A percentile compares a stretch with the other conserved stretches of the same genome.
These are phyloP conservation scores for Argyresthia goedartella DNA, from an alignment of 2,888 invertebrate genomes.

Conservation along the genomic window DNA sequence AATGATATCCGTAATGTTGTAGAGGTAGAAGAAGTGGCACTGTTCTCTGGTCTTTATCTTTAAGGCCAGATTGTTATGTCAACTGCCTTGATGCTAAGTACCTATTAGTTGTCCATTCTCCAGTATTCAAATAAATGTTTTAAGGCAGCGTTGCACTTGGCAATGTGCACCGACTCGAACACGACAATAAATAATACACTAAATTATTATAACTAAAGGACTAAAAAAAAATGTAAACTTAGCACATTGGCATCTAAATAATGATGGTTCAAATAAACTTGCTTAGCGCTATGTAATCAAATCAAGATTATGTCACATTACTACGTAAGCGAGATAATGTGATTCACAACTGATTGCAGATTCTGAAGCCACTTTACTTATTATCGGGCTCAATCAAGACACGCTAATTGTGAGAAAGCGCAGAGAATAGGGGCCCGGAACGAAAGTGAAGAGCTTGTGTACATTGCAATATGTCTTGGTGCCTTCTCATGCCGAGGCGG, in stretches of 20 bases:
- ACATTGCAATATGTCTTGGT: too few species aligned
- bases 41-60: too few species aligned
- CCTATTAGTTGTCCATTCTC: too few species aligned
- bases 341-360: background rate
- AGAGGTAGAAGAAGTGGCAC: too few species aligned
- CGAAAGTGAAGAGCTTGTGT: conserved; percentile 32
- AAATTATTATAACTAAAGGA: too few species aligned
- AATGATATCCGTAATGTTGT: background rate
- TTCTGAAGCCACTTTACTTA: conserved; percentile 13
- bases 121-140: too few species aligned
- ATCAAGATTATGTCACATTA: conserved; percentile 4
- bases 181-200: too few species aligned
- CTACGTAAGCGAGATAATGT: conserved; percentile 4
- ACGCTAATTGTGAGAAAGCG: conserved; percentile 49
- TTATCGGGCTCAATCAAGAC: conserved; percentile 31
- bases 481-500: too few species aligned
- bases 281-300: background rate
- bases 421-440: conserved; percentile 46
- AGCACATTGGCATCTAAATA: background rate
- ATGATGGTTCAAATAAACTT: background rate
- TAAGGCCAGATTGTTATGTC: too few species aligned
- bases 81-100: too few species aligned
- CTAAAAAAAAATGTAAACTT: background rate
- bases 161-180: too few species aligned
- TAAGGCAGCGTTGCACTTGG: too few species aligned